Evolutionary conservation across 2,888 invertebrate species (phyloP).

Genomic region (Scaptomyza parva): DNA sequence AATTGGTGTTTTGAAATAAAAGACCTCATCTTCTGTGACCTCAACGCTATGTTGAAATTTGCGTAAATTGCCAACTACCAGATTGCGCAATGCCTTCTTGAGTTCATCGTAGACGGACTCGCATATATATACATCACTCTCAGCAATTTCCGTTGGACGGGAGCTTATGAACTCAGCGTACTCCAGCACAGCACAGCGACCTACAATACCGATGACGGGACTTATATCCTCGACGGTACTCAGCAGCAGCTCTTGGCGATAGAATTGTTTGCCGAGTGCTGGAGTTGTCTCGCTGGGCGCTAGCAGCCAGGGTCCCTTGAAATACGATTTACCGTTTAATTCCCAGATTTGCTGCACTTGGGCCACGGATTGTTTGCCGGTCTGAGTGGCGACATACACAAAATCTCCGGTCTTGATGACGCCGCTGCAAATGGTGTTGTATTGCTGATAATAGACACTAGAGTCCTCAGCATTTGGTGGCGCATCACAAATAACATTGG

Average conservation of each 20-base stretch:
- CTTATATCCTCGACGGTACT: conserved; percentile 96
- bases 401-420: conserved; percentile 96
- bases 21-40: conserved; percentile 97
- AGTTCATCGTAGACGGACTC: conserved; percentile 96
- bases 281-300: conserved; percentile 95
- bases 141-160: conserved; percentile 96
- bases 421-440: conserved; percentile 93
- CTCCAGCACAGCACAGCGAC: conserved; percentile 95
- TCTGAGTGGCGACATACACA: conserved; percentile 96
- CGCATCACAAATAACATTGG: conserved; percentile 90
- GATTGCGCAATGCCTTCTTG: conserved; percentile 89
- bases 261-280: conserved; percentile 92
- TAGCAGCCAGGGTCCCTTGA: conserved; percentile 97
- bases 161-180: conserved; percentile 95
- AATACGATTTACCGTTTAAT: conserved; percentile 95
- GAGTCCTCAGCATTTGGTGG: conserved; percentile 90
- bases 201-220: conserved; percentile 95
- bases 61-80: conserved; percentile 89
- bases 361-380: conserved; percentile 95
- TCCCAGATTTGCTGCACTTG: conserved; percentile 98
- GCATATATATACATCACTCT: conserved; percentile 96
- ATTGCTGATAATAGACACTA: conserved; percentile 96
- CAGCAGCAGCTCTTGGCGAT: conserved; percentile 96
- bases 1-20: conserved; percentile 90
- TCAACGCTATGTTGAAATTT: conserved; percentile 92